Evolutionary conservation across 1,140 invertebrate species (phyloP).

Genomic region (Micrasema minimum): DNA sequence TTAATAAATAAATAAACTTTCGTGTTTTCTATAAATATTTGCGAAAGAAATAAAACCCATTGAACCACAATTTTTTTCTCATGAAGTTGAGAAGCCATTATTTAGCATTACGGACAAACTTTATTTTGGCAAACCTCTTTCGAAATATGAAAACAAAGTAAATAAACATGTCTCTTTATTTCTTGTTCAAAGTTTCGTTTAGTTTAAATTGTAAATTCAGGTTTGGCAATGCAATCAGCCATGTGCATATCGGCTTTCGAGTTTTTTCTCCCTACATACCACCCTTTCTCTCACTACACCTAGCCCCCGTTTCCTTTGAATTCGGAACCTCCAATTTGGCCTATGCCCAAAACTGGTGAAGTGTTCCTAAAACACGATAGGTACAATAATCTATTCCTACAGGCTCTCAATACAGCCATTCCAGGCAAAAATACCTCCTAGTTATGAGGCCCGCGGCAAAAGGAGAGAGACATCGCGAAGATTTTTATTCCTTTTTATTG

Average conservation of each 20-base stretch:
- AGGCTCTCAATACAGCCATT: constrained; percentile 25
- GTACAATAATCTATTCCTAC: constrained; percentile 52
- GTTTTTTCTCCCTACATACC: constrained; percentile 46
- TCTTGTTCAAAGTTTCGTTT: constrained; percentile 12
- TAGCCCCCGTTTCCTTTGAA: constrained; percentile 47
- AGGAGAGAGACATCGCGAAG: no score
- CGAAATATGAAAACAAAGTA: no score
- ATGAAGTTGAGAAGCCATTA: no score
- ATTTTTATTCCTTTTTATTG: no score
- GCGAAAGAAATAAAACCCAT: no score
- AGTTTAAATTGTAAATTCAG: constrained; percentile 33
- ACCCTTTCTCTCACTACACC: constrained; percentile 27
- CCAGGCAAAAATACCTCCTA: no score
- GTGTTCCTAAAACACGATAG: constrained; percentile 53
- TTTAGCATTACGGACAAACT: no score
- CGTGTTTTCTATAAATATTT: no score
- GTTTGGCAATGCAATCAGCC: constrained; percentile 51
- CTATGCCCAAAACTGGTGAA: constrained; percentile 52
- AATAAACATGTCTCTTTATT: constrained; percentile 20
- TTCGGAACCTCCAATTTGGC: constrained; percentile 53
- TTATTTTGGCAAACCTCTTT: no score
- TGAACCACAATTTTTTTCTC: no score
- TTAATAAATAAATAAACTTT: no score
- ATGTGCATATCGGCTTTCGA: constrained; percentile 51
- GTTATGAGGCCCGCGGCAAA: no score